Percentiles rank a stretch among this genome's conserved stretches.
Evolutionary conservation across 2,113 vertebrate species (phyloP).

Genomic region (Typhlomys cinereus): DNA sequence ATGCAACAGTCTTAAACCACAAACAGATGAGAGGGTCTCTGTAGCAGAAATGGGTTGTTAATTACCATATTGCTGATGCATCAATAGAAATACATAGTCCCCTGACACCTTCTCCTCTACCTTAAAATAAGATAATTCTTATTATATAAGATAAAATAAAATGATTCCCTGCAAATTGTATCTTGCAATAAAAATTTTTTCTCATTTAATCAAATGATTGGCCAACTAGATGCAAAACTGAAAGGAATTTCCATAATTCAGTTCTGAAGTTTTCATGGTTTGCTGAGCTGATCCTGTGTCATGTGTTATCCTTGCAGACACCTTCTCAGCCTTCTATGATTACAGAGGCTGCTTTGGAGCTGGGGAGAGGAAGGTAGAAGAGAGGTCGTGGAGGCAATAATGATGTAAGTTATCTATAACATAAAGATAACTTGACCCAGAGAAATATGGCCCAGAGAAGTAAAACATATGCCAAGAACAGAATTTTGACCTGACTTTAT

Average conservation of each 20-base stretch:
- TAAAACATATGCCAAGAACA: neutral
- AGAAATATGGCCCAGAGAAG: neutral
- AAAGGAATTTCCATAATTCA: neutral
- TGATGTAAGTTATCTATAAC: neutral
- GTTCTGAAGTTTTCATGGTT: neutral
- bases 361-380: neutral
- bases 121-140: no score
- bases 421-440: neutral
- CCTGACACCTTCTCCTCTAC: neutral
- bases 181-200: slow-evolving; percentile 15
- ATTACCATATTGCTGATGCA: no score
- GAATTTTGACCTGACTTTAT: neutral
- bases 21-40: slow-evolving; percentile 89
- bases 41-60: slow-evolving; percentile 68
- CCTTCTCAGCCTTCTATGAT: neutral
- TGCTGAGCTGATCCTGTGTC: neutral
- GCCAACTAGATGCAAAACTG: neutral
- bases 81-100: neutral
- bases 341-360: no score
- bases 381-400: neutral
- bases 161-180: neutral
- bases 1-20: slow-evolving; percentile 92
- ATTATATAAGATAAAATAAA: no score
- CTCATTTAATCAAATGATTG: neutral
- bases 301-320: neutral